Base-by-base conservation (phyloP, 2,797 vertebrate species). In the Poeciliopsis paucimaculata region DNA sequence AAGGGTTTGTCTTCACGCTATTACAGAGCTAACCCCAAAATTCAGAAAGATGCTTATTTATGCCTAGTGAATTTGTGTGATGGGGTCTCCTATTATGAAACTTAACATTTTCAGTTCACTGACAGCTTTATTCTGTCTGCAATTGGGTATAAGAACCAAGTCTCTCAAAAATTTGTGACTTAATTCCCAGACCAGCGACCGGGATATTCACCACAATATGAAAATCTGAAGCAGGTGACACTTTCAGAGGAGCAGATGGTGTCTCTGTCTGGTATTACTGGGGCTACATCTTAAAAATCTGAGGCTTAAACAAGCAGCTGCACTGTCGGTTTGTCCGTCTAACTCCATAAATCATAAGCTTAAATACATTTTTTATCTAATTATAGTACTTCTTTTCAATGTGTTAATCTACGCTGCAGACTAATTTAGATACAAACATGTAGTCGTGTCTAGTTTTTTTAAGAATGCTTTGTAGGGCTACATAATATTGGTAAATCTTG, bases 231-330 rank as follows among this genome's bases (percentile, higher is more conserved):
- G 91, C 77, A 88, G 85, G 36, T 73, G 9, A 80, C 62, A 84
- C 80, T 88, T 66, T 84, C 46, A 83, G 76, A 76, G 77, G 84
- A 91, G 86, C 90, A 92, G 90, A 90, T 89, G 91, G 86, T 80
- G 82, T 84, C 81, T 9, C 84, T 83, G 91, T 91, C 91, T 90
- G 89, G 85, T 82, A 79, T 83, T 83, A 90, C 68, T 79, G 85
- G 76, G 91, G 85, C 86, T 82, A 86, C 87, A 87, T 83, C 90
- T 91, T 91, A 86, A 85, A 91, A 85, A 90, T 86, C 75, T 74
- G 78, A 77, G 43, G 74, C 71, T 81, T 84, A 73, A 78, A 86
- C 76, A 82, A 88, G 91, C 80, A 75, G 64, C 77, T 80, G 80
- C 72, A 49, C 41, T 28, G n/a, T 47, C 72, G 72, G 62, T 77